A percentile compares a stretch with the other conserved stretches of the same genome.
Conservation (phyloP, 1,140 invertebrate genomes). For the Amyelois transitella region DNA sequence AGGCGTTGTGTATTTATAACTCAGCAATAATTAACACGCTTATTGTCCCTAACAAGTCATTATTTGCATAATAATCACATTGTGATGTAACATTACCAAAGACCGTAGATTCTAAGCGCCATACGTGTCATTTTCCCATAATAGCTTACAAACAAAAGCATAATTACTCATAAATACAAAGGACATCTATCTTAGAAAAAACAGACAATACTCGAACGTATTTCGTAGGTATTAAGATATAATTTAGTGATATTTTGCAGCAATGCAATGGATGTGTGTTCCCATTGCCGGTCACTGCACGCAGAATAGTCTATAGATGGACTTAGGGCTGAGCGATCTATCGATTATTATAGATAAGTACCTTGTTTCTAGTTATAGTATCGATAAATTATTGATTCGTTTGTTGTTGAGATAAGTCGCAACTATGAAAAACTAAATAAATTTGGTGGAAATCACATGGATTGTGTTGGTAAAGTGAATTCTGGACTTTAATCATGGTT, state of each 20-base stretch:
- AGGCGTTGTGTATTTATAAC: no score
- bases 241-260: background rate
- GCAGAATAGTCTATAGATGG: slow-evolving; percentile 19
- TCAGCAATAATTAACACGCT: no score
- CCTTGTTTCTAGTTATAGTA: no score
- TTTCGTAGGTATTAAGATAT: background rate
- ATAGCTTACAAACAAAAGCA: background rate
- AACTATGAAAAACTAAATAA: no score
- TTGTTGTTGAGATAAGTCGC: no score
- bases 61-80: background rate
- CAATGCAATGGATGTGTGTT: slow-evolving; percentile 5
- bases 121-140: background rate
- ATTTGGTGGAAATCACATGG: no score
- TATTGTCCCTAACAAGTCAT: background rate
- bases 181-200: background rate
- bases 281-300: slow-evolving; percentile 33
- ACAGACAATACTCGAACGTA: background rate
- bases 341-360: no score
- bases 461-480: no score
- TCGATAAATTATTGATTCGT: no score
- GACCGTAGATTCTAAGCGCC: background rate
- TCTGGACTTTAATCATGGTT: no score
- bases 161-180: background rate
- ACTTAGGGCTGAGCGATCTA: slow-evolving; percentile 4
- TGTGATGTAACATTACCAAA: background rate